Conservation (phyloP, 2,888 invertebrate genomes). For the Diarsia rubi region DNA sequence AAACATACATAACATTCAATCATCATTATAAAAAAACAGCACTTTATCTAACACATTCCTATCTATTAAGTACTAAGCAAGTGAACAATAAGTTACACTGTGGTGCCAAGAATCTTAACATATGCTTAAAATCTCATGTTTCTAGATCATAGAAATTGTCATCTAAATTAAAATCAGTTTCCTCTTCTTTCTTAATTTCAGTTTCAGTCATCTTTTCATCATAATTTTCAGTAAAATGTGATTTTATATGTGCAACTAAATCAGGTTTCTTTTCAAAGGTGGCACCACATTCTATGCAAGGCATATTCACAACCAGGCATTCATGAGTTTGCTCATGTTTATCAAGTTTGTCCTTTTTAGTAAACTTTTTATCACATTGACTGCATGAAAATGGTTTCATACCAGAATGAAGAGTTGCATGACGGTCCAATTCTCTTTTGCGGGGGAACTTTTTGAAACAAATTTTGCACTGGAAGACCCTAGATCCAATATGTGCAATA, state of each 20-base stretch:
- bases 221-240: slow-evolving; percentile 89
- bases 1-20: slow-evolving; percentile 20
- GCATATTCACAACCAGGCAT: slow-evolving; percentile 90
- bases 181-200: slow-evolving; percentile 85
- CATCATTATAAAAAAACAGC: slow-evolving; percentile 26
- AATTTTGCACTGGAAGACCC: slow-evolving; percentile 92
- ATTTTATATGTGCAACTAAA: slow-evolving; percentile 91
- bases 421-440: slow-evolving; percentile 93
- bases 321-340: slow-evolving; percentile 93
- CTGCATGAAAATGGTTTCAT: slow-evolving; percentile 93
- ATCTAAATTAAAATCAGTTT: slow-evolving; percentile 80
- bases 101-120: slow-evolving; percentile 49
- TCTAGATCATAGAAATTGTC: slow-evolving; percentile 86
- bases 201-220: slow-evolving; percentile 82
- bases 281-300: slow-evolving; percentile 92
- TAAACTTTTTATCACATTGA: slow-evolving; percentile 93
- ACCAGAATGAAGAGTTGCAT: slow-evolving; percentile 92
- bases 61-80: slow-evolving; percentile 62
- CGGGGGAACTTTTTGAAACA: slow-evolving; percentile 93
- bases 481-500: slow-evolving; percentile 88
- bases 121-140: slow-evolving; percentile 76
- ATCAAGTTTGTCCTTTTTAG: slow-evolving; percentile 93
- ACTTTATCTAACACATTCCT: slow-evolving; percentile 14
- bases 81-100: slow-evolving; percentile 46
- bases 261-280: slow-evolving; percentile 91